Base-by-base conservation (phyloP, 1,140 invertebrate genomes). In the Augochlora pura region DNA sequence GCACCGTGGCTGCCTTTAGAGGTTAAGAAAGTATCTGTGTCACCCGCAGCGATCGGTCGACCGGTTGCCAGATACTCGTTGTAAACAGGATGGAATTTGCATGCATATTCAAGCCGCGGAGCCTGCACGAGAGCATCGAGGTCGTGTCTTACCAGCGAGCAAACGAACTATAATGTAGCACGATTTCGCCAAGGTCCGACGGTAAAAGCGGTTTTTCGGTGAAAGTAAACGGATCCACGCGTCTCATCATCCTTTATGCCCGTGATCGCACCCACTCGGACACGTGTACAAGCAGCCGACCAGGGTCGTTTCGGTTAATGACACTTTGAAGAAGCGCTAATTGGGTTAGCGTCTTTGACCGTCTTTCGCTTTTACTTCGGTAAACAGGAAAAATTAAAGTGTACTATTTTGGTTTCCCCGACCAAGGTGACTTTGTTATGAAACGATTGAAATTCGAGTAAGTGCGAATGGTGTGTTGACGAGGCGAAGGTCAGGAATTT, bases 41-140 rank as follows among this genome's bases (percentile, higher is more conserved):
- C 86, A 88, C 66, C 64, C 63, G 75, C 49, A 77, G 77, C 81
- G 80, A 86, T 79, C 78, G 82, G 83, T 63, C 77, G 84, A 74
- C 73, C 64, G 76, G 80, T 80, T 88, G 86, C 76, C 80, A 86
- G 84, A 83, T 74, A 80, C 66, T 77, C 74, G 79, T 81, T 86
- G 85, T 86, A 90, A 89, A 88, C 89, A 90, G 88, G 82, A 89
- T 88, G 83, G 85, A 91, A 91, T 91, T 90, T 81, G 84, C 88
- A 90, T 90, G 87, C 85, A 89, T 89, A 90, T 89, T 89, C 86
- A 89, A 89, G 72, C 57, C 49, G 68, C 64, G 25, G 73, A 60
- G 69, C 80, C 71, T 77, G 82, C 52, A 84, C 81, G 38, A 64
- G 57, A 57, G 66, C 62, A 72, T 83, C 69, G 68, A 76, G 73